Conservation (phyloP, 23 tunicate genomes). For the Styela clava region DNA sequence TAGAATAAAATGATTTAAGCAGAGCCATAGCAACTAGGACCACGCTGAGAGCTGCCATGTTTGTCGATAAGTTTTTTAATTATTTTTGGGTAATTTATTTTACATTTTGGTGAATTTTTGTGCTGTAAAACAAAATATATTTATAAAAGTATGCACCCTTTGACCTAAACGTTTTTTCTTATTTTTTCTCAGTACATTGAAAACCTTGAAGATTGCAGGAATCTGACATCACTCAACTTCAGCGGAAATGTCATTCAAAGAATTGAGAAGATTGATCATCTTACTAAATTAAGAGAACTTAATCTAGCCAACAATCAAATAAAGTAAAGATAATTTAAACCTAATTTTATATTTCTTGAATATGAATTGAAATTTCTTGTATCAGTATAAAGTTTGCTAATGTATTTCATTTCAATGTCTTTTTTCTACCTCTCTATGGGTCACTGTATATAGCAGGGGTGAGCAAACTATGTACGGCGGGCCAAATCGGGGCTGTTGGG, state of each 20-base stretch:
- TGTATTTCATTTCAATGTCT: background rate
- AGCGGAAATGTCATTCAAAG: slow-evolving; percentile 66
- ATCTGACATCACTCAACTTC: slow-evolving; percentile 49
- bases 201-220: slow-evolving; percentile 74
- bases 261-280: slow-evolving; percentile 74
- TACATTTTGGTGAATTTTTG: no score
- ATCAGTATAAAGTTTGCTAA: background rate
- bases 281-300: slow-evolving; percentile 48
- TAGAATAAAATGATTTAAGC: no score
- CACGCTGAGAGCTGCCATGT: no score
- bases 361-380: background rate
- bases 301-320: slow-evolving; percentile 70
- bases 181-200: slow-evolving; percentile 84
- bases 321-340: slow-evolving; percentile 29
- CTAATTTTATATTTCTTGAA: background rate
- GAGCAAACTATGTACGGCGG: no score
- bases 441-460: no score
- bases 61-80: no score
- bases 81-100: no score
- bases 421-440: background rate
- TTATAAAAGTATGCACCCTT: no score
- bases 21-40: no score
- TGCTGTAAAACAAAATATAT: no score
- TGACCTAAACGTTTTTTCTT: no score
- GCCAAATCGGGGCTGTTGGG: no score